phyloP scores from a whole-genome alignment of 1,140 invertebrate genomes.

The Homalodisca vitripennis region DNA sequence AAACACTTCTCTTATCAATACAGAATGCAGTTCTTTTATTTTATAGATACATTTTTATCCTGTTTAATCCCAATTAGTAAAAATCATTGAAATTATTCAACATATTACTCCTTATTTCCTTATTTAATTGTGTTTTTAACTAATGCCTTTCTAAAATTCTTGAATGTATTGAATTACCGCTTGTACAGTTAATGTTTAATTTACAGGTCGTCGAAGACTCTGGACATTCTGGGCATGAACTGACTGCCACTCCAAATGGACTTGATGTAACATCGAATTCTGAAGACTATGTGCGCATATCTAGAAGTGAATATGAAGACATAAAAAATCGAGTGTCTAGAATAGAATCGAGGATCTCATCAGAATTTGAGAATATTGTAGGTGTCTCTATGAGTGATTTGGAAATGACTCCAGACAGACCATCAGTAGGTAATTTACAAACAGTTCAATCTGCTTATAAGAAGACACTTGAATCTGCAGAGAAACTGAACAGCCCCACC shows the following conservation, averaged over 20 bases:
- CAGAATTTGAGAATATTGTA: constrained; percentile 59
- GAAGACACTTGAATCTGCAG: constrained; percentile 66
- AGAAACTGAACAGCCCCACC: constrained; percentile 55
- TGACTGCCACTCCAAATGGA: background rate
- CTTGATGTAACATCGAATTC: background rate
- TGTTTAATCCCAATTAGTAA: too few species aligned
- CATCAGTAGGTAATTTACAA: constrained; percentile 9
- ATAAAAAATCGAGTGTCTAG: constrained; percentile 69
- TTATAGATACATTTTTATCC: too few species aligned
- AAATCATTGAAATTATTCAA: too few species aligned
- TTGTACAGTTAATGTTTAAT: background rate
- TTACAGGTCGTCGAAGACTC: constrained; percentile 18
- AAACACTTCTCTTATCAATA: too few species aligned
- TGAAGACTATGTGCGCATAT: constrained; percentile 63
- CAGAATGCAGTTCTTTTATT: too few species aligned
- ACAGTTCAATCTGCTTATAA: constrained; percentile 67
- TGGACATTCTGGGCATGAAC: constrained; percentile 4
- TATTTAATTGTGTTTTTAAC: too few species aligned
- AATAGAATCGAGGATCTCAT: constrained; percentile 65
- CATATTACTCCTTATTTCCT: too few species aligned
- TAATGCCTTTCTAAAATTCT: too few species aligned
- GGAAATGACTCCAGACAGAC: constrained; percentile 22
- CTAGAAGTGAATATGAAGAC: constrained; percentile 71
- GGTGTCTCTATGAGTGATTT: constrained; percentile 31
- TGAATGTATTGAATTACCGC: too few species aligned